Conservation (phyloP, 2,113 vertebrate genomes). For the Amazona vittata region DNA sequence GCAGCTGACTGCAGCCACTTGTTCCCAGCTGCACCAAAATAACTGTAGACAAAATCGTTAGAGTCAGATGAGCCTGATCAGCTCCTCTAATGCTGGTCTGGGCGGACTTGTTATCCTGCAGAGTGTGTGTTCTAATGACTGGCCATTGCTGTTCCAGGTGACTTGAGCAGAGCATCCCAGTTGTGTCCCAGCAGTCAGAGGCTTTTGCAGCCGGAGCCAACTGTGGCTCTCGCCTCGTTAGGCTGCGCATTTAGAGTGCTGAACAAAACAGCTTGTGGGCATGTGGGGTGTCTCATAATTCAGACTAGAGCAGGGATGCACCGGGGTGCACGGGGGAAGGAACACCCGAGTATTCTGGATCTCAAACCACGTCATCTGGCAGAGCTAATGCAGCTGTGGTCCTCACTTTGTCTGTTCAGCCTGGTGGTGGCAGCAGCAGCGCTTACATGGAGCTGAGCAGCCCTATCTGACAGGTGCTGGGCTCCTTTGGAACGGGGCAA, state of each 20-base stretch:
- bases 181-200: neutral
- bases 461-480: rapidly evolving
- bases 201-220: rapidly evolving
- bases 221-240: rapidly evolving
- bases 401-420: conserved; percentile 13
- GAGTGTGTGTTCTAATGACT: neutral
- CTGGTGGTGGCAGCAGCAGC: conserved; percentile 81
- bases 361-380: neutral
- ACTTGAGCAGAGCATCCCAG: neutral
- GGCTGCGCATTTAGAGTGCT: neutral
- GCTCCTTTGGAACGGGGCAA: neutral
- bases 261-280: neutral
- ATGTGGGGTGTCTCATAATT: neutral
- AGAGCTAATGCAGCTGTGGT: rapidly evolving
- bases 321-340: rapidly evolving
- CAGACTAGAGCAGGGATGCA: neutral
- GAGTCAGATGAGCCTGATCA: conserved; percentile 32
- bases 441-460: conserved; percentile 39
- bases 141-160: neutral
- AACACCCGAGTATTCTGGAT: neutral
- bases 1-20: conserved; percentile 39
- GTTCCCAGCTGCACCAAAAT: conserved; percentile 48
- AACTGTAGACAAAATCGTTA: conserved; percentile 20
- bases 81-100: neutral
- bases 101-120: neutral